A percentile compares a stretch with the other conserved stretches of the same genome.
These are phyloP conservation scores for Hedya salicella DNA, from an alignment of 2,888 invertebrate genomes.

Conservation along the genomic window DNA sequence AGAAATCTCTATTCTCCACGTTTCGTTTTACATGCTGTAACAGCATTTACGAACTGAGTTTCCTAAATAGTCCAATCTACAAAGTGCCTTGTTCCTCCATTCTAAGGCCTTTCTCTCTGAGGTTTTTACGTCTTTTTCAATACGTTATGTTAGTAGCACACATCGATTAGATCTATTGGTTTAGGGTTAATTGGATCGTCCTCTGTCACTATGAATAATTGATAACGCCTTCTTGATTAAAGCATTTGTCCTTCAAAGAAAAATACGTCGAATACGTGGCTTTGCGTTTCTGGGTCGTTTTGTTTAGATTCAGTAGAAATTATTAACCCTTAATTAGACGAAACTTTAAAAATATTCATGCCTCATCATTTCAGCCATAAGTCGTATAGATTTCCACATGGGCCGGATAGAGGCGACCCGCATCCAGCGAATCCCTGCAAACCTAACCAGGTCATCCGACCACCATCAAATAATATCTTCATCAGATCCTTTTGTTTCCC, in stretches of 20 bases:
- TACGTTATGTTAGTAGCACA: slow-evolving; percentile 16
- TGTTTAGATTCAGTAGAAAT: background rate
- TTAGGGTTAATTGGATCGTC: slow-evolving; percentile 47
- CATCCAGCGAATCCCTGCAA: no score
- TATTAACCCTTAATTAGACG: no score
- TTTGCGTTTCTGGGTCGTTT: background rate
- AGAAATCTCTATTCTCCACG: background rate
- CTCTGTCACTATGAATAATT: slow-evolving; percentile 48
- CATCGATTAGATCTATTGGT: slow-evolving; percentile 47
- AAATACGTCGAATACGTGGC: slow-evolving; percentile 19
- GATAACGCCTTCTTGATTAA: slow-evolving; percentile 47
- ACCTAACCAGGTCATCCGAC: no score
- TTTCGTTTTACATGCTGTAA: background rate
- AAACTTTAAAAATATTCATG: no score
- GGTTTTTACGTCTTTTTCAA: background rate
- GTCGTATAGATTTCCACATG: no score
- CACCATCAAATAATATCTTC: no score
- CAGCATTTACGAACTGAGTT: background rate
- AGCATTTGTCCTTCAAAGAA: slow-evolving; percentile 45
- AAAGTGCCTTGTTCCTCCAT: background rate
- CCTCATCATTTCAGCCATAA: no score
- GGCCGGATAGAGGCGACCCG: no score
- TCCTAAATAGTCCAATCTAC: background rate
- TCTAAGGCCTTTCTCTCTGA: background rate
- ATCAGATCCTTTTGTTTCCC: no score